These are phyloP conservation scores for Branchinecta lynchi DNA, from an alignment of 1,140 invertebrate genomes.

Conservation along the genomic window DNA sequence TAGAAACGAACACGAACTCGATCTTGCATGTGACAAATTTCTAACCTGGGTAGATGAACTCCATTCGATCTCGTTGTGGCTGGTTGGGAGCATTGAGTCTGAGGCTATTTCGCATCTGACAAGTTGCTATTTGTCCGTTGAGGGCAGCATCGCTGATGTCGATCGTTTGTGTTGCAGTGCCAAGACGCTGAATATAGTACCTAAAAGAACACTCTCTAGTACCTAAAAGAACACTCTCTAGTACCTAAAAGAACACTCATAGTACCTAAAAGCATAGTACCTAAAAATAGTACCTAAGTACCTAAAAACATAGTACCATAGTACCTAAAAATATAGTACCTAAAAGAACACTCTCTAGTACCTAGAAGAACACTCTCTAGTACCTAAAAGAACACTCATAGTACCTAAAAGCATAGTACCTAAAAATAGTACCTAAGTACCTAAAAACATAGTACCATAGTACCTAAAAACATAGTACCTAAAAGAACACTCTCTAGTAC, in stretches of 20 bases:
- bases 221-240: not conserved
- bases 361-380: too few species aligned
- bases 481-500: not conserved
- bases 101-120: not conserved
- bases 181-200: not conserved
- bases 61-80: not conserved
- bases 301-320: not conserved
- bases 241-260: not conserved
- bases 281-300: not conserved
- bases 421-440: not conserved
- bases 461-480: not conserved
- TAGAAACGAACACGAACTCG: too few species aligned
- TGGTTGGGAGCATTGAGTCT: not conserved
- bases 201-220: not conserved
- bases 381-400: not conserved
- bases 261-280: too few species aligned
- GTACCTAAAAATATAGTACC: not conserved
- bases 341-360: not conserved
- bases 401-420: too few species aligned
- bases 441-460: not conserved
- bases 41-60: conserved; percentile 1
- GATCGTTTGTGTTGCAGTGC: not conserved
- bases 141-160: not conserved
- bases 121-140: not conserved
- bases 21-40: not conserved